Conservation (phyloP, 2,888 invertebrate species). For the Eugnorisma glareosa region DNA sequence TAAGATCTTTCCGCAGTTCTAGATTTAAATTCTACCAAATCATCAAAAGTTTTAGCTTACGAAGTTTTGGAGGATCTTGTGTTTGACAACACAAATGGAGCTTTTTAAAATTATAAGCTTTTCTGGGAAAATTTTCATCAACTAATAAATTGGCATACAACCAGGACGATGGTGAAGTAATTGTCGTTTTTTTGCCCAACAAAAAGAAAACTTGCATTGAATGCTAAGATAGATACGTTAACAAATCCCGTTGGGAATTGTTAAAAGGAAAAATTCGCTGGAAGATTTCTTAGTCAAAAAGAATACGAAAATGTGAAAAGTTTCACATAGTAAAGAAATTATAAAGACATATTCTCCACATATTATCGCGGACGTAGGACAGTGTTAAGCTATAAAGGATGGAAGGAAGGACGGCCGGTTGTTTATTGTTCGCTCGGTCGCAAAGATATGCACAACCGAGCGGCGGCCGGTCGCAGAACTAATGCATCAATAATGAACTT, state of each 20-base stretch:
- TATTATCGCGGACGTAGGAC: constrained; percentile 14
- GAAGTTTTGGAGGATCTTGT: neutral
- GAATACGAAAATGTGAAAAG: constrained; percentile 4
- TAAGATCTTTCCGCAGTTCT: constrained; percentile 25
- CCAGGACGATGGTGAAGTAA: neutral
- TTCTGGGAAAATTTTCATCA: neutral
- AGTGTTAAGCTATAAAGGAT: constrained; percentile 54
- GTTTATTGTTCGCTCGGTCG: constrained; percentile 65
- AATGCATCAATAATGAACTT: constrained; percentile 78
- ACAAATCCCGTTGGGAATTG: neutral
- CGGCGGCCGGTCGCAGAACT: constrained; percentile 70
- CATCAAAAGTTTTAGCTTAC: neutral
- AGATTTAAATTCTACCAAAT: constrained; percentile 34
- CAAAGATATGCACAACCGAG: constrained; percentile 71
- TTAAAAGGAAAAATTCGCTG: neutral
- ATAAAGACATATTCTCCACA: constrained; percentile 15
- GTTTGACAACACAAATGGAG: too few species aligned
- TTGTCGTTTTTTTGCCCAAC: neutral
- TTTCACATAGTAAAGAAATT: constrained; percentile 15
- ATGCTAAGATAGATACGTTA: neutral
- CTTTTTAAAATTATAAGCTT: neutral
- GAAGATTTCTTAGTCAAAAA: neutral
- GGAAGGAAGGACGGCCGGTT: constrained; percentile 52
- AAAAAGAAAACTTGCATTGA: neutral
- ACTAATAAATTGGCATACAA: constrained; percentile 6